A percentile compares a stretch with the other conserved stretches of the same genome.
phyloP scores from a whole-genome alignment of 2,888 invertebrate species.

The Dromius quadrimaculatus region DNA sequence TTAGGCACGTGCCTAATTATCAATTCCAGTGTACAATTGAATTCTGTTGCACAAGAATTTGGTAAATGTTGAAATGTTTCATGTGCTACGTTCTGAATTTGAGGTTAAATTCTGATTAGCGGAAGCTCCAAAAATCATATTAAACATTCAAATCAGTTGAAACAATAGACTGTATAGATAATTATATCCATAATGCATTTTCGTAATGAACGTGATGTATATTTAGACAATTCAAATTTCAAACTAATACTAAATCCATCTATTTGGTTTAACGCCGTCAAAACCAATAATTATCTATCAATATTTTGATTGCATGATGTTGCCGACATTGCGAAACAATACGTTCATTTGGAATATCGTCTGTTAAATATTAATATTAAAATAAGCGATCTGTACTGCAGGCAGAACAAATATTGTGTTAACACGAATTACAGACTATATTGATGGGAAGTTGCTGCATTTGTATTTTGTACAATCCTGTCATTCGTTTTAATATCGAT shows the following conservation, averaged over 20 bases:
- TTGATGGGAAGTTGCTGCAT: slow-evolving; percentile 36
- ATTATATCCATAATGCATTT: slow-evolving; percentile 28
- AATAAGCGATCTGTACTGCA: slow-evolving; percentile 39
- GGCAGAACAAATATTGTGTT: slow-evolving; percentile 49
- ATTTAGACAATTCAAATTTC: slow-evolving; percentile 29
- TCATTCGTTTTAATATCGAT: slow-evolving; percentile 27
- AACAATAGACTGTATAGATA: slow-evolving; percentile 18
- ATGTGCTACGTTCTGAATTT: too few relatives aligned
- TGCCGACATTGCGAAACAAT: slow-evolving; percentile 38
- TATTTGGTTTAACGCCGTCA: slow-evolving; percentile 39
- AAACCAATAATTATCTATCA: slow-evolving; percentile 48
- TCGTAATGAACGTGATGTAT: slow-evolving; percentile 25
- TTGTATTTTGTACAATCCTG: slow-evolving; percentile 16
- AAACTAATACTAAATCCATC: slow-evolving; percentile 30
- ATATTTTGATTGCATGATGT: slow-evolving; percentile 48
- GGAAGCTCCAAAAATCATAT: slow-evolving; percentile 27
- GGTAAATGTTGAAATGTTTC: too few relatives aligned
- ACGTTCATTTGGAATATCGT: slow-evolving; percentile 43
- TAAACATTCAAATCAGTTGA: slow-evolving; percentile 22
- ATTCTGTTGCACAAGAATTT: too few relatives aligned
- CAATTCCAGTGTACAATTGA: too few relatives aligned
- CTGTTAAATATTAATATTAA: slow-evolving; percentile 48
- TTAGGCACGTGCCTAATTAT: too few relatives aligned
- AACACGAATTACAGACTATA: slow-evolving; percentile 47
- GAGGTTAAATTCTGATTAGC: slow-evolving; percentile 17